These are phyloP conservation scores for Addax nasomaculatus DNA, from an alignment of 2,113 vertebrate genomes.

Conservation along the genomic window DNA sequence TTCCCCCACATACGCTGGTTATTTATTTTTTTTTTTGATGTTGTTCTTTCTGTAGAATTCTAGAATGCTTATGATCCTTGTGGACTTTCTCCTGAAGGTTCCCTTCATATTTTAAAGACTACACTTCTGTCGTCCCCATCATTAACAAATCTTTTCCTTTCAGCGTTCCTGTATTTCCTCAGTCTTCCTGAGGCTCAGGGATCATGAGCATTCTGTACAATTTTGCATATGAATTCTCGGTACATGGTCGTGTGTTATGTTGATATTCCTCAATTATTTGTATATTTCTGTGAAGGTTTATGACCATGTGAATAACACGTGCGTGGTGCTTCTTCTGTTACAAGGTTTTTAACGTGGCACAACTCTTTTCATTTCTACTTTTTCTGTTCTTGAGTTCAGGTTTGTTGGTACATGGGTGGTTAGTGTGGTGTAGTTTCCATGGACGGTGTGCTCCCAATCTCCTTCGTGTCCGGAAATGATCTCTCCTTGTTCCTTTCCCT, in stretches of 20 bases:
- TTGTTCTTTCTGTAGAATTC: not conserved
- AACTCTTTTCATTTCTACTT: not conserved
- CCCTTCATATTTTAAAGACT: not conserved
- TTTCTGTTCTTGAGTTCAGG: not conserved
- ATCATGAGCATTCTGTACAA: not conserved
- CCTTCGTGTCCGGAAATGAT: not conserved
- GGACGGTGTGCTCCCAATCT: not conserved
- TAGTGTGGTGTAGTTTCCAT: no score
- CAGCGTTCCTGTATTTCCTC: not conserved
- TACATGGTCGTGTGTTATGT: not conserved
- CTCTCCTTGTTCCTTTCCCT: not conserved
- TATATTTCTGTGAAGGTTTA: not conserved
- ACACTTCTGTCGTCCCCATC: rapidly evolving
- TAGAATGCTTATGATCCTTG: not conserved
- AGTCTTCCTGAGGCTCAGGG: not conserved
- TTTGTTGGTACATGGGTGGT: not conserved
- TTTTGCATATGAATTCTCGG: not conserved
- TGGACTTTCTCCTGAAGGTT: not conserved
- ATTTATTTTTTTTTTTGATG: not conserved
- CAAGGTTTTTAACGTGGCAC: not conserved
- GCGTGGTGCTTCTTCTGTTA: not conserved
- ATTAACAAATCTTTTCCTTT: not conserved
- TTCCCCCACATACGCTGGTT: rapidly evolving
- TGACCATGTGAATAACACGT: no score
- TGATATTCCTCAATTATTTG: not conserved